Conservation (phyloP, 2,113 vertebrate species). For the Microcebus griseorufus region DNA sequence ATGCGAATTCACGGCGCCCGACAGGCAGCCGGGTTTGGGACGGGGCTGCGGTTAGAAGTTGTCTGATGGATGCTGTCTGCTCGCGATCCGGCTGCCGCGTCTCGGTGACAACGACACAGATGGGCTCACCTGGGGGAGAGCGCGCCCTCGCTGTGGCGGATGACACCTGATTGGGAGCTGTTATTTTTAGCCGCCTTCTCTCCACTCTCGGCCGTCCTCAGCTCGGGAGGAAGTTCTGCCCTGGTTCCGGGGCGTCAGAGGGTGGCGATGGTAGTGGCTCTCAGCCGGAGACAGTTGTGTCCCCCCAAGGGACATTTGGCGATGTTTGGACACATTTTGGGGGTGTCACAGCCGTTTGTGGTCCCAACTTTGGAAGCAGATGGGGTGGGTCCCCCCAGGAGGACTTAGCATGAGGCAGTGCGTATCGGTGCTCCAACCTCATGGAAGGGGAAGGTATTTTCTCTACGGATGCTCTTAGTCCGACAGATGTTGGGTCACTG, state of each 20-base stretch:
- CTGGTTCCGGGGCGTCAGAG: neutral
- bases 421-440: neutral
- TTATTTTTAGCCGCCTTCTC: constrained; percentile 72
- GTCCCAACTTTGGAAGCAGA: neutral
- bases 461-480: neutral
- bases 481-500: neutral
- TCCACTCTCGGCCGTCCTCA: constrained; percentile 38
- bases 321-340: neutral
- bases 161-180: constrained; percentile 67
- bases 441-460: neutral
- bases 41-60: neutral
- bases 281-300: neutral
- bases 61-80: neutral
- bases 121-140: constrained; percentile 62
- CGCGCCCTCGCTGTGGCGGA: constrained; percentile 69
- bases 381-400: neutral
- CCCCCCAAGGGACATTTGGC: neutral
- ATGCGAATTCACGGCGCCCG: fast-evolving
- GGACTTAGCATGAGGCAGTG: neutral
- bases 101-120: constrained; percentile 70
- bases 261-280: neutral
- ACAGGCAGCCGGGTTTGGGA: fast-evolving
- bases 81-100: neutral
- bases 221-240: neutral
- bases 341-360: neutral